Base-by-base conservation (phyloP, 2,888 invertebrate species). In the Autographa gamma region DNA sequence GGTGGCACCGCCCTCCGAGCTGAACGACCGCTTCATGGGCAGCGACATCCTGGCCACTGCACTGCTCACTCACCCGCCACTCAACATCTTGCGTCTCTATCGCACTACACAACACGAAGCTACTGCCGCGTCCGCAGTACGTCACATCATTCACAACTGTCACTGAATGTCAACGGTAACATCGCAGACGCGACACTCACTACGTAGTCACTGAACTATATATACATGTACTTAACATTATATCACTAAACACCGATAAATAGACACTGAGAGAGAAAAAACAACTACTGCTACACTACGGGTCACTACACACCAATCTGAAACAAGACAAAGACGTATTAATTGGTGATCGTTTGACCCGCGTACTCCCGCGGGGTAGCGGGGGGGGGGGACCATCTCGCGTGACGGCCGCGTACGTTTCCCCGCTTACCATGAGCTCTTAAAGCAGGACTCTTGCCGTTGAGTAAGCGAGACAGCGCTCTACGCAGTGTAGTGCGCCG, bases 11-110 rank as follows among this genome's bases (percentile, higher is more conserved):
- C 94, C 95, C 85, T 97, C 97, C 72, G 97, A 96, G 82, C 97
- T 97, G 85, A 97, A 96, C 54, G 97, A 97, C 61, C 97, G 95
- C 88, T 97, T 96, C 93, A 97, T 97, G 4, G 96, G 96, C 80
- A 89, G 85, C 80, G 95, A 93, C 94, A 94, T 95, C 13, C 25
- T 85, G 73, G 67, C 63, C 25, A 25, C 25, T 25, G 69, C 69
- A 60, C 72, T 60, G 32, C 74, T 48, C 41, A 73, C 86, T 80
- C 38, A 86, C 65, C 83, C 83, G 64, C 75, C 83, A 74, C 79
- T 68, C 63, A 82, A 73, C 83, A 86, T 81, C 62, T 68, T 77
- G 87, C 90, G 90, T 91, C 90, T 84, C 82, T 91, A 63, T 86
- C 90, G 89, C 91, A 77, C 74, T 73, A 68, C 74, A 77, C 67